Conservation (phyloP, 2,113 vertebrate species). For the Ptychochromis oligacanthus region DNA sequence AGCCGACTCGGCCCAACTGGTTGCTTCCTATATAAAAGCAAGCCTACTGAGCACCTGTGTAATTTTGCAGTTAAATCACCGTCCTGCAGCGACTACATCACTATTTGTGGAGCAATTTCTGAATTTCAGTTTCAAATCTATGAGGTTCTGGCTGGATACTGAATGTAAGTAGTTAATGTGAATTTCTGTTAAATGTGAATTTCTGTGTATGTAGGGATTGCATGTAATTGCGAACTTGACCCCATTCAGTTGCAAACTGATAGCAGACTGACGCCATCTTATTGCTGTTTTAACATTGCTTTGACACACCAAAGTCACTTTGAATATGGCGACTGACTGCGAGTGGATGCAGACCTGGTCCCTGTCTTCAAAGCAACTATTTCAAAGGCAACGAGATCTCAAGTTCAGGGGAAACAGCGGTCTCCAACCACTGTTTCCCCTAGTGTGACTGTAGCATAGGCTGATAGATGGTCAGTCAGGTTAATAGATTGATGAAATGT, state of each 20-base stretch:
- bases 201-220: no score
- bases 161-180: no score
- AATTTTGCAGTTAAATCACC: no score
- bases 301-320: background rate
- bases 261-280: background rate
- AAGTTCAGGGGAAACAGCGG: no score
- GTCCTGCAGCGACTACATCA: no score
- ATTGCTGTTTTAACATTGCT: background rate
- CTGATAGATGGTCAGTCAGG: background rate
- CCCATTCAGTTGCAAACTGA: background rate
- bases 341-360: background rate
- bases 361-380: background rate
- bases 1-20: no score
- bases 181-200: no score
- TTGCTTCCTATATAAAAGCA: no score
- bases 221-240: background rate
- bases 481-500: background rate
- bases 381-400: background rate
- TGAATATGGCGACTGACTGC: background rate
- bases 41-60: no score
- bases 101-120: no score
- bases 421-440: background rate
- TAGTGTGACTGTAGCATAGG: background rate
- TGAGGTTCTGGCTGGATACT: no score
- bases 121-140: no score